phyloP scores from a whole-genome alignment of 1,140 invertebrate genomes.

The Eurosta solidaginis region DNA sequence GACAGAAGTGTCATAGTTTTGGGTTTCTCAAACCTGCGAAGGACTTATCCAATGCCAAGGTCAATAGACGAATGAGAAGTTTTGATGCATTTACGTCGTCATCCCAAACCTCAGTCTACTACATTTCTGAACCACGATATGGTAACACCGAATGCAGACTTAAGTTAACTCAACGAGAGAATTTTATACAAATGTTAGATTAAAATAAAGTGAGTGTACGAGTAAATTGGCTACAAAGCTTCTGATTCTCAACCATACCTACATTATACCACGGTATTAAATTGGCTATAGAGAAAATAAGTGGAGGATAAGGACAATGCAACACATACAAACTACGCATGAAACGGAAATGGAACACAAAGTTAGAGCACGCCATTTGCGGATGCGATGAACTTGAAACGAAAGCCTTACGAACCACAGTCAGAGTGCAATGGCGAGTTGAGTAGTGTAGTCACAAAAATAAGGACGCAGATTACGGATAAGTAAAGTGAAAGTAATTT shows the following conservation, averaged over 20 bases:
- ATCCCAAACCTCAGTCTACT: too few relatives aligned
- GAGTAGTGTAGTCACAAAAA: not conserved
- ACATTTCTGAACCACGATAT: too few relatives aligned
- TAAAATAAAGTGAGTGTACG: not conserved
- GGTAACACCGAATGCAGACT: too few relatives aligned
- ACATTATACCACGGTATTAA: not conserved
- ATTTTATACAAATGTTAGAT: not conserved
- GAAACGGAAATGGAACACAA: slow-evolving; percentile 20
- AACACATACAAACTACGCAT: not conserved
- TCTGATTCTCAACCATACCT: not conserved
- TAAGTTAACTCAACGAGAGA: not conserved
- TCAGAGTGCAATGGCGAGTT: not conserved
- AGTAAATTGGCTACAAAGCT: not conserved
- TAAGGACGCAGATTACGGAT: not conserved
- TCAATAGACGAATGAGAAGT: too few relatives aligned
- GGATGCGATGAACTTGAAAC: slow-evolving; percentile 4
- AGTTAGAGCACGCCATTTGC: not conserved
- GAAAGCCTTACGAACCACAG: not conserved
- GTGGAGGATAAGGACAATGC: not conserved
- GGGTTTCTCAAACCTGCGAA: too few relatives aligned
- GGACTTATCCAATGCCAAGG: too few relatives aligned
- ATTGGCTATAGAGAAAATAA: not conserved
- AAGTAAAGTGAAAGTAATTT: slow-evolving; percentile 21
- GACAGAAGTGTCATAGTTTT: too few relatives aligned
- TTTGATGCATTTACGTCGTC: too few relatives aligned